Base-by-base conservation (phyloP, 2,797 vertebrate species). In the Myotis myotis region DNA sequence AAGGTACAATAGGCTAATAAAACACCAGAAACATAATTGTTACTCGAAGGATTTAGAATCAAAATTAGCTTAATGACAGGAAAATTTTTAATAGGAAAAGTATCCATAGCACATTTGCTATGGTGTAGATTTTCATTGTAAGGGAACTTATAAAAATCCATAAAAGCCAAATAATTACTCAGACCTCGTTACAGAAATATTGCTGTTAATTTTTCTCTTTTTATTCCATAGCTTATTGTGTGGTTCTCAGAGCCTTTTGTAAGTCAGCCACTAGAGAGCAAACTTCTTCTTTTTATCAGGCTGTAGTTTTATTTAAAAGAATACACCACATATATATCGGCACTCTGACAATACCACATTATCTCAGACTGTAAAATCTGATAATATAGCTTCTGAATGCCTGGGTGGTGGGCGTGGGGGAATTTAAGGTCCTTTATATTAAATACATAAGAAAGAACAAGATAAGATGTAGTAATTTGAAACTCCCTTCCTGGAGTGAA, bases 181-280 rank as follows among this genome's bases (percentile, higher is more conserved):
- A 91, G 89, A 71, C 33, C 79, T 95, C 91, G 10, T 87, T 82
- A 75, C 3, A 68, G 22, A 94, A 87, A 88, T 83, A 88, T 36
- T 3, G 0, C 84, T 93, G n/a, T 80, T 94, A 87, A 84, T 91
- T 79, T 60, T 86, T 94, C 71, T 89, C 81, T 96, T 94, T 95
- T 97, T 93, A 85, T 93, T 91, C 86, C 87, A n/a, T 68, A 93
- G 78, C 28, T 89, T 75, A 95, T 66, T 96, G 91, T 97, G 83
- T 96, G 62, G 3, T 94, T 98, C 93, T 97, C 88, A 91, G 95
- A 97, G 95, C 96, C 94, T 96, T 98, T 98, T 98, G 87, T 96
- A 97, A 98, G 97, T 98, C 97, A 98, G 97, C 98, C 98, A 98
- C 98, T 98, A 98, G 98, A 98, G 98, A 98, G 98, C 98, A 98